Base-by-base conservation (phyloP, 2,797 vertebrate species). In the Pagetopsis macropterus region DNA sequence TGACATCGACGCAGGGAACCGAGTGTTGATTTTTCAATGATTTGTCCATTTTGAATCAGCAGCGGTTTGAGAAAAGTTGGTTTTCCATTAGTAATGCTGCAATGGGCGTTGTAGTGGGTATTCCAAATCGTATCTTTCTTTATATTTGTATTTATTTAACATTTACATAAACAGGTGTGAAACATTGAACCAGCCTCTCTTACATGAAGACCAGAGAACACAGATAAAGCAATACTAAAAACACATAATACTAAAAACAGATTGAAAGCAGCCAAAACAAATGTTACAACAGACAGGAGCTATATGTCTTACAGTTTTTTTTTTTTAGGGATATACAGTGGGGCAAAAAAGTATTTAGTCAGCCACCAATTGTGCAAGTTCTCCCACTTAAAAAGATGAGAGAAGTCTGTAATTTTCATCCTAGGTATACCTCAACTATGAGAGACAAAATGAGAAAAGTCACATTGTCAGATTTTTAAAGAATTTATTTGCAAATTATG, bases 21-120 rank as follows among this genome's bases (percentile, higher is more conserved):
- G 0, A 54, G 17, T 41, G 54, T 21, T 19, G 44, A 60, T 65
- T 76, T 33, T 69, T 65, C 17, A 58, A 8, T 60, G 15, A 66
- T 54, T 54, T n/a, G 9, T 33, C 16, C 2, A n/a, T 56, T 68
- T 70, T 52, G 46, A 46, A 16, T 59, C 33, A 33, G 45, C 21
- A 72, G 31, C 23, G 54, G 40, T 68, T 21, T 56, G n/a, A 13
- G 27, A 69, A 37, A 14, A 60, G 50, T 54, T 54, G 11, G 10
- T 52, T 61, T 58, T 64, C 23, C 1, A 58, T 15, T 21, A 50
- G 12, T 49, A 67, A 46, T 63, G 45, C 5, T 60, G 57, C 33
- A 51, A n/a, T 40, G 21, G 51, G 9, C 23, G 21, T 50, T 60
- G 21, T 12, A 48, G 57, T 7, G 16, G 14, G 21, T 8, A 48